Evolutionary conservation across 2,888 invertebrate species (phyloP).

Genomic region (Camptogramma bilineatum): DNA sequence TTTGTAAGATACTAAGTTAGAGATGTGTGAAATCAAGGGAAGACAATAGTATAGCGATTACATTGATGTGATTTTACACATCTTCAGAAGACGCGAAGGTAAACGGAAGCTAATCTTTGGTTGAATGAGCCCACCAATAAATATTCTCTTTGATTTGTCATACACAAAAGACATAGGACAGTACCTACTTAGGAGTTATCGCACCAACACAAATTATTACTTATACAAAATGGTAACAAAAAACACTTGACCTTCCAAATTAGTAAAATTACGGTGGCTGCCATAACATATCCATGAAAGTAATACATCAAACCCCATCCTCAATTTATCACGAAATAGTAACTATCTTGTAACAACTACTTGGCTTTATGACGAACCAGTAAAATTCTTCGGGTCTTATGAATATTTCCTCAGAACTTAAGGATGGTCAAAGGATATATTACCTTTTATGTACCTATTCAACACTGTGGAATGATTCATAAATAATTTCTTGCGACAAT

Average conservation of each 20-base stretch:
- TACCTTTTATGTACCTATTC: slow-evolving; percentile 11
- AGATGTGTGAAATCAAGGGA: slow-evolving; percentile 2
- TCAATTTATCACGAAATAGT: slow-evolving; percentile 10
- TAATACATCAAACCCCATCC: slow-evolving; percentile 5
- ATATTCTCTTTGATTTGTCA: too few species aligned
- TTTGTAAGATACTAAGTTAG: background rate
- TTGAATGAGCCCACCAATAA: too few species aligned
- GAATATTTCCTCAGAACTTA: slow-evolving; percentile 13
- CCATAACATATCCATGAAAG: slow-evolving; percentile 16
- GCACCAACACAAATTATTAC: background rate
- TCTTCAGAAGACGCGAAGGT: background rate
- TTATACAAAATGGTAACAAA: background rate
- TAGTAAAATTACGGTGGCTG: slow-evolving; percentile 9
- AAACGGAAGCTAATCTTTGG: too few species aligned
- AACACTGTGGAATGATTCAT: slow-evolving; percentile 3
- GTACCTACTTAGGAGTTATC: background rate
- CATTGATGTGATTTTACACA: background rate
- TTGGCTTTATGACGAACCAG: slow-evolving; percentile 5
- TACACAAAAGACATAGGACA: too few species aligned
- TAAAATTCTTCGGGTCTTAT: slow-evolving; percentile 1
- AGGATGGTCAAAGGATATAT: slow-evolving; percentile 6
- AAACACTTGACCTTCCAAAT: slow-evolving; percentile 20
- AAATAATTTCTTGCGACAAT: slow-evolving; percentile 6
- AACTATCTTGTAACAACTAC: slow-evolving; percentile 5
- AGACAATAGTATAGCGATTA: background rate